Evolutionary conservation across 1,140 invertebrate genomes (phyloP).

Genomic region (Drosophila persimilis): DNA sequence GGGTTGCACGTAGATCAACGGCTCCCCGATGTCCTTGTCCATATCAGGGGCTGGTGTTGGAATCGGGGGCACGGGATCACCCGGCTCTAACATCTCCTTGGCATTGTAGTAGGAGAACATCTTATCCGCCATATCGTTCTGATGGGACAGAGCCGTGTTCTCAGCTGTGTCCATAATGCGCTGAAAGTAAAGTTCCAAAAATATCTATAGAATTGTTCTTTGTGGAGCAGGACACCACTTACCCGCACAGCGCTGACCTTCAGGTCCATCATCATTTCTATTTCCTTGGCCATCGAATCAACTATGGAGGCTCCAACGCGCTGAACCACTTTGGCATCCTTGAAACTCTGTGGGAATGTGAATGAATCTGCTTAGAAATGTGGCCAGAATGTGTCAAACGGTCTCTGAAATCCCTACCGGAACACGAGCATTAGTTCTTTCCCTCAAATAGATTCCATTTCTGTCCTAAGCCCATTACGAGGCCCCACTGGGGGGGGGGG

Average conservation of each 20-base stretch:
- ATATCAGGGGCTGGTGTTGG: slow-evolving; percentile 82
- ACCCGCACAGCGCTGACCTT: slow-evolving; percentile 93
- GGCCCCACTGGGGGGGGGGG: background rate
- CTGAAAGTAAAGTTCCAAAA: slow-evolving; percentile 66
- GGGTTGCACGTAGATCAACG: slow-evolving; percentile 84
- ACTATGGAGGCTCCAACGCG: slow-evolving; percentile 89
- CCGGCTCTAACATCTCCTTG: slow-evolving; percentile 87
- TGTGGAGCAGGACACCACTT: slow-evolving; percentile 40
- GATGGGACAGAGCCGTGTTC: slow-evolving; percentile 87
- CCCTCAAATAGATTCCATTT: background rate
- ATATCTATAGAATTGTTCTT: background rate
- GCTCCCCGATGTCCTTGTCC: slow-evolving; percentile 84
- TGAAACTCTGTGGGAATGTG: slow-evolving; percentile 86
- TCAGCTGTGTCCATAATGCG: slow-evolving; percentile 93
- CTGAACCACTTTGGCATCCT: slow-evolving; percentile 87
- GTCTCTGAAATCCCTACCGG: no score
- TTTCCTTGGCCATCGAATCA: slow-evolving; percentile 90
- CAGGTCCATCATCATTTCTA: slow-evolving; percentile 91
- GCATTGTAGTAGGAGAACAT: slow-evolving; percentile 89
- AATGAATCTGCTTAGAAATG: no score
- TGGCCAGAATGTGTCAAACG: no score
- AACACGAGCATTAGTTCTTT: background rate
- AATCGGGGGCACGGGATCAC: slow-evolving; percentile 82
- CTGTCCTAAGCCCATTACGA: background rate
- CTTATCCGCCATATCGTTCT: slow-evolving; percentile 86